Evolutionary conservation across 2,888 invertebrate genomes (phyloP), one percentile per base, ranked within the genome.

Genomic region (Ectemnius continuus): DNA sequence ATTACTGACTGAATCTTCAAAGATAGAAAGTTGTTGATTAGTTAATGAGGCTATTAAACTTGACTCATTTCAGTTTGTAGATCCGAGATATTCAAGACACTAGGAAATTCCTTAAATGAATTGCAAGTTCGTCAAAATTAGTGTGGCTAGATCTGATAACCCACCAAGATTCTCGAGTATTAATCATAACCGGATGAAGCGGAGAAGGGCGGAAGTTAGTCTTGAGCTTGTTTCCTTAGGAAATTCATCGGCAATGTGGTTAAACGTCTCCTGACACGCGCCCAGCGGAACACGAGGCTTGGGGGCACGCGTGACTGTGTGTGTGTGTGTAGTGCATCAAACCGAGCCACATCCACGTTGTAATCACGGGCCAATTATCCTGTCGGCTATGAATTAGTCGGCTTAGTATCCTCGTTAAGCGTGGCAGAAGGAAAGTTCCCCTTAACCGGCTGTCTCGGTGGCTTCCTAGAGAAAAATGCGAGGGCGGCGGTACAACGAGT

Each of bases 331-430:
- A 5, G 45, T 57, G 23, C 23, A 23, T 23, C 23, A 23, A 23
- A 23, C 11, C 36, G 6, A 6, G 8, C 36, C 36, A 36, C 36
- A 36, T 36, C 5, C 36, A 36, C 36, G 11, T 11, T 6, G 65
- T 67, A 82, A 80, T 82, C 77, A 78, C 72, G 61, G 66, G 74
- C 80, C 84, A 83, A 84, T 84, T 84, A 84, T 83, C 84, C 76
- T 76, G 83, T 80, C 83, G 69, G 73, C 73, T 74, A 81, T 84
- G 84, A 84, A 84, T 84, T 81, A 82, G 70, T 18, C 14, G 36
- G 18, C 4, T 48, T 20, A 47, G 58, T 61, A 67, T 75, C 58
- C 59, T 61, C 14, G 26, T 14, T 23, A 45, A 47, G 28, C 3
- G 23, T 45, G n/a, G 13, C 18, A 45, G 23, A 18, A 28, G 45